A percentile compares a stretch with the other conserved stretches of the same genome.
Evolutionary conservation across 2,113 vertebrate genomes (phyloP).

Genomic region (Pachypanchax playfairii): DNA sequence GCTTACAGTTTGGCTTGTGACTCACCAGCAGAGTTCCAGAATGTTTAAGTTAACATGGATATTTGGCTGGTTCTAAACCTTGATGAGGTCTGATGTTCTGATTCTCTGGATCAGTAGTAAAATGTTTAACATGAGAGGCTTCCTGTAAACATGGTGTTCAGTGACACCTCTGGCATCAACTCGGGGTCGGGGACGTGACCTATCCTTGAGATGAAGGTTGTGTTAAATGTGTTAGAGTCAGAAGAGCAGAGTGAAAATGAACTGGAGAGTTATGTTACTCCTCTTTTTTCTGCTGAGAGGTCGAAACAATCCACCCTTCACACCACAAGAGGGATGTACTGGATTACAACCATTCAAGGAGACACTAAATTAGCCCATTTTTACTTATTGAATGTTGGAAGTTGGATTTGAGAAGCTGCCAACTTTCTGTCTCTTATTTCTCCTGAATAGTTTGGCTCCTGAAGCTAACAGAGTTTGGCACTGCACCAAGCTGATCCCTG

Average conservation of each 20-base stretch:
- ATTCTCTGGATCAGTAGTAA: conserved; percentile 63
- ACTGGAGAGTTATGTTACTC: background rate
- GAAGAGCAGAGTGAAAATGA: conserved; percentile 8
- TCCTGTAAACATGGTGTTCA: conserved; percentile 43
- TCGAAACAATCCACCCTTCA: conserved; percentile 48
- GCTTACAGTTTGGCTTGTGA: conserved; percentile 48
- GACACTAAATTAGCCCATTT: conserved; percentile 68
- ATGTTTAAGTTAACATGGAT: conserved; percentile 7
- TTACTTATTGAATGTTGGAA: conserved; percentile 60
- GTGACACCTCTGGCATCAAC: conserved; percentile 42
- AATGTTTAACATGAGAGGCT: conserved; percentile 66
- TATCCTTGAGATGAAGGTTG: conserved; percentile 72
- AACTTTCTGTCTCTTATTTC: conserved; percentile 58
- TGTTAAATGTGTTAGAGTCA: conserved; percentile 42
- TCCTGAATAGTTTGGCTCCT: conserved; percentile 51
- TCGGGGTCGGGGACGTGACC: conserved; percentile 17
- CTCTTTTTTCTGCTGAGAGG: conserved; percentile 38
- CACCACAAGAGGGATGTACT: conserved; percentile 63
- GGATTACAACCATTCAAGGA: conserved; percentile 57
- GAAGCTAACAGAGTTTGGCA: conserved; percentile 70
- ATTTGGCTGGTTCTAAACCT: conserved; percentile 44
- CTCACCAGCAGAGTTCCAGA: background rate
- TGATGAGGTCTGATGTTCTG: conserved; percentile 54
- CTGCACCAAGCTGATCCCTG: conserved; percentile 64
- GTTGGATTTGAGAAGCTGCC: conserved; percentile 68